Evolutionary conservation across 1,140 invertebrate genomes (phyloP), one percentile per base, ranked within the genome.

Genomic region (Trichonephila clavata): DNA sequence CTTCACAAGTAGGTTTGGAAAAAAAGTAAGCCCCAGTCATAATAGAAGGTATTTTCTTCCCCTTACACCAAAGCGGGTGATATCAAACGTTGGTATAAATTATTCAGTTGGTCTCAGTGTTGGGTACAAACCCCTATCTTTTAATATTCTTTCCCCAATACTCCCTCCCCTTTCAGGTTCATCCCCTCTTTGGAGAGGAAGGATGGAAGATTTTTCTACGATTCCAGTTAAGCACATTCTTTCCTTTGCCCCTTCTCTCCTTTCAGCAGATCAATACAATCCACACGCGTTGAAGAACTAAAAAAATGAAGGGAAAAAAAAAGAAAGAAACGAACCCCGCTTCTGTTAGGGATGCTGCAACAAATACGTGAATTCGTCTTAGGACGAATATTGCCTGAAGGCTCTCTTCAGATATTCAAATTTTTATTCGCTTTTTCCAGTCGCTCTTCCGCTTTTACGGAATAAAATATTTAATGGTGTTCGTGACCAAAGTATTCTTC

Each of bases 51-150:
- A 77, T 14, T 77, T 77, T 77, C 27, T 77, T 77, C 27, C 32
- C 16, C 27, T 77, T 77, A 77, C 71, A 77, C 71, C 71, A 77
- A 20, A 27, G 71, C 18, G 71, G 71, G 71, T 39, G 71, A 77
- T 77, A 77, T 77, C 71, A 32, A 13, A 27, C 27, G 27, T 77
- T 77, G 32, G 71, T 77, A 77, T 77, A 77, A 77, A 77, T 77
- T 77, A 77, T 77, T 77, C 71, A 77, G 71, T 39, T 27, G 4
- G 27, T 27, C 18, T 77, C 71, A 18, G 71, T 77, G 71, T 77
- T 77, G 71, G 71, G 71, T 77, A 77, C 71, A 77, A 77, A 77
- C 71, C 71, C 71, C 71, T 77, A 77, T 77, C 71, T 77, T 77
- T 77, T 27, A 77, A 77, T 77, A 77, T 77, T 77, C 71, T 16